Percentiles rank a stretch among this genome's conserved stretches.
These are phyloP conservation scores for Karalla daura DNA, from an alignment of 2,797 vertebrate genomes.

Conservation along the genomic window DNA sequence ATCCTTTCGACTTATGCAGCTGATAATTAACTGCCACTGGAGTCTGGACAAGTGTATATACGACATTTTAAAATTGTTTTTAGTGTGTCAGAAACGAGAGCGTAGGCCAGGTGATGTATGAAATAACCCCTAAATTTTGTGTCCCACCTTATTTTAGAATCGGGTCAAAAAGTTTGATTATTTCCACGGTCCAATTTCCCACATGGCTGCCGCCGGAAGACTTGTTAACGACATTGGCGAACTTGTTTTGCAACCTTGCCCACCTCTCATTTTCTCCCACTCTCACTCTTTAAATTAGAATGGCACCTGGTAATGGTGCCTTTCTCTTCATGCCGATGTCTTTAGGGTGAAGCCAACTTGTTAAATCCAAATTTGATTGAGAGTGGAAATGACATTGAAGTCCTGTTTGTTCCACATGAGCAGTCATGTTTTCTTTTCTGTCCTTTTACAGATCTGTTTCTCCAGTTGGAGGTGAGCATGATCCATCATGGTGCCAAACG, in stretches of 20 bases:
- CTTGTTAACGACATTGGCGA: not conserved
- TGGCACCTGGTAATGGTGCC: not conserved
- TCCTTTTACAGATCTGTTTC: conserved; percentile 91
- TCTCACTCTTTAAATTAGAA: not conserved
- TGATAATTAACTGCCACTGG: not conserved
- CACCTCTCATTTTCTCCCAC: not conserved
- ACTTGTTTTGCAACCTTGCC: not conserved
- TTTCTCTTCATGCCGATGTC: not conserved
- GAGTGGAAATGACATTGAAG: not conserved
- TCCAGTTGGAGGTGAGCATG: conserved; percentile 94
- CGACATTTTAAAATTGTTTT: not conserved
- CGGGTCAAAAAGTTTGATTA: not conserved
- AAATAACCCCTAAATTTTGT: not conserved
- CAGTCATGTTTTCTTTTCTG: not conserved
- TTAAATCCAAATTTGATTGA: not conserved
- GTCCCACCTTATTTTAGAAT: not conserved
- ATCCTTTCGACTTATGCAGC: no score
- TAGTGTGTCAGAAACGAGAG: not conserved
- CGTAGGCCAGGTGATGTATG: not conserved
- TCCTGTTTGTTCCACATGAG: not conserved
- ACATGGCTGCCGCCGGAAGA: not conserved
- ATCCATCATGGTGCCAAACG: not conserved
- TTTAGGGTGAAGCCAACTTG: not conserved
- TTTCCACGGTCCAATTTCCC: not conserved
- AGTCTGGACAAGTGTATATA: not conserved